A percentile compares a stretch with the other conserved stretches of the same genome.
phyloP scores from a whole-genome alignment of 2,888 invertebrate species.

The Dolichomitus sp. region DNA sequence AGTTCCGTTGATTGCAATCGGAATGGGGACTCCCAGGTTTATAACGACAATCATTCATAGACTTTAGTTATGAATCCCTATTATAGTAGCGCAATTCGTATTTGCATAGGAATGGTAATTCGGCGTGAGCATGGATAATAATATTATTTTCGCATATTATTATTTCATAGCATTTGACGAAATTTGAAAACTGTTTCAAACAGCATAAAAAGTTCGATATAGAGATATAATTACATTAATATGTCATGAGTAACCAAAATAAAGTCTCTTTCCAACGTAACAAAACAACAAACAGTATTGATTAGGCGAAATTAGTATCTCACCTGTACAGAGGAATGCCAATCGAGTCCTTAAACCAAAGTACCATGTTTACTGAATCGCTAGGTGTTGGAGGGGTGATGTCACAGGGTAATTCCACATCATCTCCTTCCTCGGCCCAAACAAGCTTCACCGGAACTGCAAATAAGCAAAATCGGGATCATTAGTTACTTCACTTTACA shows the following conservation, averaged over 20 bases:
- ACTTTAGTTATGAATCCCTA: background rate
- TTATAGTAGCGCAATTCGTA: background rate
- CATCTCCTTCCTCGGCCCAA: constrained; percentile 93
- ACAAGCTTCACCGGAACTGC: constrained; percentile 90
- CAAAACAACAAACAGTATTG: background rate
- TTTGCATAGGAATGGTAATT: background rate
- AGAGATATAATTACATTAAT: background rate
- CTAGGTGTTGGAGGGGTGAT: constrained; percentile 91
- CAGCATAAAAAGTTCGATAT: background rate
- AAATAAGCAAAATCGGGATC: constrained; percentile 78
- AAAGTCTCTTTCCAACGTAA: too few relatives aligned
- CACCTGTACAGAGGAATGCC: constrained; percentile 96
- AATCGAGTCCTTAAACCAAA: constrained; percentile 95
- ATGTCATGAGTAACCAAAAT: background rate
- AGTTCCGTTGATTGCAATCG: background rate
- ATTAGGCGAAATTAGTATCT: constrained; percentile 47
- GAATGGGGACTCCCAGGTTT: background rate
- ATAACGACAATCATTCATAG: background rate
- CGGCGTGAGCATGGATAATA: background rate
- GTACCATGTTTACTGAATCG: constrained; percentile 93
- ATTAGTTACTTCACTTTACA: background rate
- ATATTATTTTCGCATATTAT: background rate
- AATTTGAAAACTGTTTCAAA: background rate
- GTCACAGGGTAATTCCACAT: constrained; percentile 94
- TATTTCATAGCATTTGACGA: background rate